A percentile compares a stretch with the other conserved stretches of the same genome.
Conservation (phyloP, 2,797 vertebrate species). For the Clarias platycephalus region DNA sequence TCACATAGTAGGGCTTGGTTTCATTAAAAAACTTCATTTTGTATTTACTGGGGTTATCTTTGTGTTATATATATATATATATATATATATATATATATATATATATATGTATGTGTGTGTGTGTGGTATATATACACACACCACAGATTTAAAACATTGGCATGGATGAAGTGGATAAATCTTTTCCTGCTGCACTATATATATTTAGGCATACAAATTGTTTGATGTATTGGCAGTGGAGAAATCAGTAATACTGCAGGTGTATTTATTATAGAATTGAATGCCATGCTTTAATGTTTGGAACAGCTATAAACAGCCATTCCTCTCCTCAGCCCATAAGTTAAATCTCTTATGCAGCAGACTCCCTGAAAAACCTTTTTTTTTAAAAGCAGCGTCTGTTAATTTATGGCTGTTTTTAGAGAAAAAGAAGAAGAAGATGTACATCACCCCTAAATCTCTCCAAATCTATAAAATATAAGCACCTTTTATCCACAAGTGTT, state of each 20-base stretch:
- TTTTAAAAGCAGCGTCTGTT: not conserved
- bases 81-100: no score
- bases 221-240: not conserved
- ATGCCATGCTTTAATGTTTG: not conserved
- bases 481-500: not conserved
- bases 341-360: not conserved
- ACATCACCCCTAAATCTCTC: not conserved
- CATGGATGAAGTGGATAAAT: no score
- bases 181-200: no score
- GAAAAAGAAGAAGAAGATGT: not conserved
- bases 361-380: not conserved
- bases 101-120: no score
- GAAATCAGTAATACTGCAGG: not conserved
- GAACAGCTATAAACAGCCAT: not conserved
- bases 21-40: no score
- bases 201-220: not conserved
- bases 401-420: not conserved
- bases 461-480: not conserved
- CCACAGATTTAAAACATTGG: no score
- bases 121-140: no score
- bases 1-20: no score
- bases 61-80: no score
- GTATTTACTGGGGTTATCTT: no score
- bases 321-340: not conserved
- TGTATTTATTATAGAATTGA: not conserved